A percentile compares a stretch with the other conserved stretches of the same genome.
Evolutionary conservation across 2,888 invertebrate genomes (phyloP).

Genomic region (Cristatella mucedo): DNA sequence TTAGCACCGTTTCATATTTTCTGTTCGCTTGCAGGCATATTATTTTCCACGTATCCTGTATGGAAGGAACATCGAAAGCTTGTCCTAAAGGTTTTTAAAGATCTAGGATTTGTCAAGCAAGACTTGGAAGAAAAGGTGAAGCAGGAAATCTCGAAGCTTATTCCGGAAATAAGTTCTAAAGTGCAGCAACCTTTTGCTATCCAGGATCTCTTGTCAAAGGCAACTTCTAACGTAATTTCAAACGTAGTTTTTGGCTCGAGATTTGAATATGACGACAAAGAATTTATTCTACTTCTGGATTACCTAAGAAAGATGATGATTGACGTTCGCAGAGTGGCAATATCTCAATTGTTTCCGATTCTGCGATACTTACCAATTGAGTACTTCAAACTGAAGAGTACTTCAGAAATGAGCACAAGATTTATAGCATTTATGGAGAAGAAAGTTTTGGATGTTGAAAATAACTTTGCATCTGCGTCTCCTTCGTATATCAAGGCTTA

Average conservation of each 20-base stretch:
- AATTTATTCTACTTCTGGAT: conserved; percentile 12
- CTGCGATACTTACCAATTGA: conserved; percentile 12
- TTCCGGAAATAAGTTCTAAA: conserved; percentile 7
- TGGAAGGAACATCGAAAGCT: conserved; percentile 15
- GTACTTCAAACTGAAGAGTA: too few species aligned
- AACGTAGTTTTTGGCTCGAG: conserved; percentile 12
- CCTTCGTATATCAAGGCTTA: too few species aligned
- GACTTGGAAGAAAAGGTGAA: conserved; percentile 12
- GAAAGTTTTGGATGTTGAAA: too few species aligned
- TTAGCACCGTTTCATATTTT: too few species aligned
- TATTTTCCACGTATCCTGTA: too few species aligned
- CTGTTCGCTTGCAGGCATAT: too few species aligned
- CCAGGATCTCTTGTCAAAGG: conserved; percentile 9
- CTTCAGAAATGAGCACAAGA: too few species aligned
- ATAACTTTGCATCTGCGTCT: too few species aligned
- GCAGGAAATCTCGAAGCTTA: conserved; percentile 14
- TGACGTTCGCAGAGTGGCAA: conserved; percentile 3
- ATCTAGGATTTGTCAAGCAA: conserved; percentile 15
- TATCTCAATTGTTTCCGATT: conserved; percentile 12
- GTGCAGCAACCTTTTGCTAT: conserved; percentile 6
- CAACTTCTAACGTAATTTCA: conserved; percentile 14
- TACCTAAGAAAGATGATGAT: too few species aligned
- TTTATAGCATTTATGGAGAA: too few species aligned
- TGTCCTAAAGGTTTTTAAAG: conserved; percentile 12
- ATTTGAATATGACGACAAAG: conserved; percentile 13